A percentile compares a stretch with the other conserved stretches of the same genome.
Conservation (phyloP, 2,797 vertebrate genomes). For the Aselliscus stoliczkanus region DNA sequence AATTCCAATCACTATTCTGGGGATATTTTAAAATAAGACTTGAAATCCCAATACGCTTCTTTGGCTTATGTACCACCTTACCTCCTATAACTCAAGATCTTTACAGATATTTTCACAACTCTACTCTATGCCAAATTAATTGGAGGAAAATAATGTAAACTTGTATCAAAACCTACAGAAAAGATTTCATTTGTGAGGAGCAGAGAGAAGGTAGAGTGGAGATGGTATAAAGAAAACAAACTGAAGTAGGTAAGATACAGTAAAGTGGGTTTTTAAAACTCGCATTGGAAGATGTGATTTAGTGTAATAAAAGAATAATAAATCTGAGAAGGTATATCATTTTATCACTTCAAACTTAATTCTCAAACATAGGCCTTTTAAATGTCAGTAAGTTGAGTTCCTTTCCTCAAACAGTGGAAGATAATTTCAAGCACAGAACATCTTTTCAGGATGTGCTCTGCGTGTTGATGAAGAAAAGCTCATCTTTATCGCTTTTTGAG, state of each 20-base stretch:
- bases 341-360: slow-evolving; percentile 17
- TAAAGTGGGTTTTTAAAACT: background rate
- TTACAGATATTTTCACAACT: slow-evolving; percentile 13
- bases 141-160: background rate
- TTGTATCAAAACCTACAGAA: slow-evolving; percentile 23
- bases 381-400: background rate
- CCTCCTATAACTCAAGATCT: background rate
- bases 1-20: background rate
- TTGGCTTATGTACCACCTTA: background rate
- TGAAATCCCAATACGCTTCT: background rate
- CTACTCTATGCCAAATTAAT: slow-evolving; percentile 14
- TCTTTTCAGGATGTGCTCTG: background rate
- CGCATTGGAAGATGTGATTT: background rate
- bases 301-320: background rate
- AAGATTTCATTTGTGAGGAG: background rate
- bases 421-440: slow-evolving; percentile 31
- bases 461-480: slow-evolving; percentile 10
- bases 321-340: background rate
- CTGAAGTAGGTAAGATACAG: slow-evolving; percentile 14
- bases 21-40: background rate
- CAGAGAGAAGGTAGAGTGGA: background rate
- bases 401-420: slow-evolving; percentile 13
- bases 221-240: background rate
- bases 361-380: slow-evolving; percentile 17
- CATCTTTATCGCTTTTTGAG: slow-evolving; percentile 44